Percentiles rank a stretch among this genome's conserved stretches.
phyloP scores from a whole-genome alignment of 2,888 invertebrate species.

The Eurytoma californica region DNA sequence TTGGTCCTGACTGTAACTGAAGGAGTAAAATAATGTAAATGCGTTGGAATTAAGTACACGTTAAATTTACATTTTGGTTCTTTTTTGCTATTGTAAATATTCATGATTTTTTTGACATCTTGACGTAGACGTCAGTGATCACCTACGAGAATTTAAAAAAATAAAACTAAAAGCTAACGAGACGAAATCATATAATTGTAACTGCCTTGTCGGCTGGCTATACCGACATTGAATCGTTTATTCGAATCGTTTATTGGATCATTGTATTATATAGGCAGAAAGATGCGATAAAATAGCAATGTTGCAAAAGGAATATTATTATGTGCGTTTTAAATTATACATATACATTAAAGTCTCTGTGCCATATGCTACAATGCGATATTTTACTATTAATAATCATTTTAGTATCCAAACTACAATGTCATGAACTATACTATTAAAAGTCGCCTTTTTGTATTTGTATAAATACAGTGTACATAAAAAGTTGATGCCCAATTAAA shows the following conservation, averaged over 20 bases:
- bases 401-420: conserved; percentile 49
- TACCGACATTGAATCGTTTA: conserved; percentile 52
- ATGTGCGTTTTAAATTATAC: conserved; percentile 51
- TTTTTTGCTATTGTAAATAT: conserved; percentile 50
- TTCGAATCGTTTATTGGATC: conserved; percentile 30
- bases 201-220: conserved; percentile 55
- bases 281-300: conserved; percentile 31
- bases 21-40: conserved; percentile 30
- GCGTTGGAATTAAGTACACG: conserved; percentile 49
- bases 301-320: conserved; percentile 49
- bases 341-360: conserved; percentile 63
- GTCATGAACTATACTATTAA: conserved; percentile 45
- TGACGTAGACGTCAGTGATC: conserved; percentile 54
- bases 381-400: conserved; percentile 61
- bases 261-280: conserved; percentile 45
- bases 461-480: conserved; percentile 65
- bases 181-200: conserved; percentile 39
- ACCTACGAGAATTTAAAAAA: conserved; percentile 35
- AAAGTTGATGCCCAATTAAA: conserved; percentile 61
- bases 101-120: conserved; percentile 35
- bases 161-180: conserved; percentile 26
- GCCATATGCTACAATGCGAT: conserved; percentile 66
- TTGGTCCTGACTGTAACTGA: conserved; percentile 45
- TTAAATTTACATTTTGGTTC: conserved; percentile 48
- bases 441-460: conserved; percentile 64